Evolutionary conservation across 2,113 vertebrate species (phyloP).

Genomic region (Apodemus speciosus): DNA sequence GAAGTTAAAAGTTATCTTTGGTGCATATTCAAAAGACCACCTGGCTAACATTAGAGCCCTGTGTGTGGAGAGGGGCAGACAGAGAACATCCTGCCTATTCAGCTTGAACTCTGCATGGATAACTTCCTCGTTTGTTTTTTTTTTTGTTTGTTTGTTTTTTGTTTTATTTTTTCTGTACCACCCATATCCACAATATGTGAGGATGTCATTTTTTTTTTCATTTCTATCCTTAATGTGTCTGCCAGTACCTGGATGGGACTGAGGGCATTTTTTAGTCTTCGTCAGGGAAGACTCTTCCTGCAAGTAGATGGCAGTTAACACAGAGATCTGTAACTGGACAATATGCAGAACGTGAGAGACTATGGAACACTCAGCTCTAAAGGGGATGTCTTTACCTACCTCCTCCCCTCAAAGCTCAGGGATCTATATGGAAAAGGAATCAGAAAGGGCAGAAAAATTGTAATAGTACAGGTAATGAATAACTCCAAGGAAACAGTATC

Average conservation of each 20-base stretch:
- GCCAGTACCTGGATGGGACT: neutral
- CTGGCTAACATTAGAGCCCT: neutral
- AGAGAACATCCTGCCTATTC: neutral
- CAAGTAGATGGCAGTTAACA: neutral
- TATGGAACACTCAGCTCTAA: neutral
- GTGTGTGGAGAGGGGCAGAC: neutral
- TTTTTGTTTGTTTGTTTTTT: no score
- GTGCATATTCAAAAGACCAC: neutral
- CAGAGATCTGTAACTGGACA: neutral
- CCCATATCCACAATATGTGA: neutral
- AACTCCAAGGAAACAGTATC: neutral
- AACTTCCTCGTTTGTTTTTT: no score
- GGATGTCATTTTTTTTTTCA: neutral
- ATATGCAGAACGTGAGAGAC: neutral
- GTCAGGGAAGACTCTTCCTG: neutral
- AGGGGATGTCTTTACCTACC: neutral
- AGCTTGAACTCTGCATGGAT: neutral
- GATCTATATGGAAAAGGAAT: neutral
- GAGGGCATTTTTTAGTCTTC: neutral
- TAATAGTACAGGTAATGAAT: neutral
- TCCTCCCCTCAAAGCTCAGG: neutral
- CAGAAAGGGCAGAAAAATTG: neutral
- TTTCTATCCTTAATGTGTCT: neutral
- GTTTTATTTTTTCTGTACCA: neutral
- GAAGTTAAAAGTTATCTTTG: neutral